A percentile compares a stretch with the other conserved stretches of the same genome.
Evolutionary conservation across 1,140 invertebrate species (phyloP).

Genomic region (Nasonia longicornis): DNA sequence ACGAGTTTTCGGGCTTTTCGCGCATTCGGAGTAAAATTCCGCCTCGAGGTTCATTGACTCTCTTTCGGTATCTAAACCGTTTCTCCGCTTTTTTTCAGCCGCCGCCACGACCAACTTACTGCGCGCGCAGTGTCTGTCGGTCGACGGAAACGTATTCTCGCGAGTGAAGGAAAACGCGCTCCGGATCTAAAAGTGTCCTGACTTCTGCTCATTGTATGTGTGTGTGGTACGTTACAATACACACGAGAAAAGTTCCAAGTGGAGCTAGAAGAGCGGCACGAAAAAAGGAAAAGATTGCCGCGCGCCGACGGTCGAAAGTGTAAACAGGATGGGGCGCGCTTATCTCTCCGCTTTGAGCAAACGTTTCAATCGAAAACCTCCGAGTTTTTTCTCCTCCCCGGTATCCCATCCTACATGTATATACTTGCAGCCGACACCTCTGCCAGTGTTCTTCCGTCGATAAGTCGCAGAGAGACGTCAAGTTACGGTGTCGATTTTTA

Average conservation of each 20-base stretch:
- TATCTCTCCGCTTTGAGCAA: slow-evolving; percentile 38
- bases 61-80: not conserved
- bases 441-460: no score
- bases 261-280: not conserved
- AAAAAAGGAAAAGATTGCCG: slow-evolving; percentile 36
- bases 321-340: slow-evolving; percentile 45
- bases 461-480: no score
- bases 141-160: not conserved
- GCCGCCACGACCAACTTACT: not conserved
- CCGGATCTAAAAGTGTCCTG: slow-evolving; percentile 35
- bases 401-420: not conserved
- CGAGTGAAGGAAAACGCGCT: not conserved
- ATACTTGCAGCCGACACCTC: not conserved
- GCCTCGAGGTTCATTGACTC: slow-evolving; percentile 13
- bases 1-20: slow-evolving; percentile 29
- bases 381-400: not conserved
- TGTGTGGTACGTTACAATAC: not conserved
- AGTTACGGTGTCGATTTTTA: no score
- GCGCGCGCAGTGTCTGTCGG: not conserved
- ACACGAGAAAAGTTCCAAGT: slow-evolving; percentile 27
- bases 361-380: slow-evolving; percentile 41
- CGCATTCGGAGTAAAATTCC: not conserved
- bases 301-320: slow-evolving; percentile 34
- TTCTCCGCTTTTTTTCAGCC: not conserved
- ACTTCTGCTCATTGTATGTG: slow-evolving; percentile 12